phyloP scores from a whole-genome alignment of 2,797 vertebrate species.

The Phataginus tetradactyla region DNA sequence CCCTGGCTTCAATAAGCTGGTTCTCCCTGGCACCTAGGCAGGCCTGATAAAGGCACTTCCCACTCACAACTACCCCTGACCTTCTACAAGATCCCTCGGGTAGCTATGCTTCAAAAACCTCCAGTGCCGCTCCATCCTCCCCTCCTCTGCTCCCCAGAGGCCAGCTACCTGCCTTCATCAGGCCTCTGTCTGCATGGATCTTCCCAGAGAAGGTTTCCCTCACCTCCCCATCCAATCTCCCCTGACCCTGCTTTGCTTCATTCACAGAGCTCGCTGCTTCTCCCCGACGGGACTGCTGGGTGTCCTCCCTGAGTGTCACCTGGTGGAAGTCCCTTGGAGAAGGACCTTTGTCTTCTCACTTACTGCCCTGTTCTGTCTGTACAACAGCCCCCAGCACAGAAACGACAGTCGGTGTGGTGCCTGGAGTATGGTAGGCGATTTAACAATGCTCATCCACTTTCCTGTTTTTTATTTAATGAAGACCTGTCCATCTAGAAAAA shows the following conservation, averaged over 20 bases:
- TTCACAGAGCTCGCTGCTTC: too few relatives aligned
- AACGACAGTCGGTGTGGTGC: too few relatives aligned
- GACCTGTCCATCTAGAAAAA: neutral
- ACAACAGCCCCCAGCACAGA: fast-evolving
- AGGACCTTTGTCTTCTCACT: neutral
- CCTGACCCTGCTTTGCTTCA: neutral
- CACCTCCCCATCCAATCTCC: too few relatives aligned
- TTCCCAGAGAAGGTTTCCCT: neutral
- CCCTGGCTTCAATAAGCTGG: neutral
- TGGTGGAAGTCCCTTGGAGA: fast-evolving
- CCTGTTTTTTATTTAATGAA: neutral
- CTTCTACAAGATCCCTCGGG: neutral
- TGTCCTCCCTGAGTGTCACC: too few relatives aligned
- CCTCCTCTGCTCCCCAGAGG: neutral
- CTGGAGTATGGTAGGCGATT: fast-evolving
- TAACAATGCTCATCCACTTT: neutral
- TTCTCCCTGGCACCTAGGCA: fast-evolving
- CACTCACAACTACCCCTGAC: too few relatives aligned
- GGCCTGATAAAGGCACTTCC: too few relatives aligned
- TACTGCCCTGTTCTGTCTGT: too few relatives aligned
- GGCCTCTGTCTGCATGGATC: fast-evolving
- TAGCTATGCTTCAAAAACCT: fast-evolving
- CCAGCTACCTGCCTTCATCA: neutral
- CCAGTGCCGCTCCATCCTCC: fast-evolving
- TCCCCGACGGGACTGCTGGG: too few relatives aligned